Evolutionary conservation across 2,888 invertebrate genomes (phyloP).

Genomic region (Campoplex nolae): DNA sequence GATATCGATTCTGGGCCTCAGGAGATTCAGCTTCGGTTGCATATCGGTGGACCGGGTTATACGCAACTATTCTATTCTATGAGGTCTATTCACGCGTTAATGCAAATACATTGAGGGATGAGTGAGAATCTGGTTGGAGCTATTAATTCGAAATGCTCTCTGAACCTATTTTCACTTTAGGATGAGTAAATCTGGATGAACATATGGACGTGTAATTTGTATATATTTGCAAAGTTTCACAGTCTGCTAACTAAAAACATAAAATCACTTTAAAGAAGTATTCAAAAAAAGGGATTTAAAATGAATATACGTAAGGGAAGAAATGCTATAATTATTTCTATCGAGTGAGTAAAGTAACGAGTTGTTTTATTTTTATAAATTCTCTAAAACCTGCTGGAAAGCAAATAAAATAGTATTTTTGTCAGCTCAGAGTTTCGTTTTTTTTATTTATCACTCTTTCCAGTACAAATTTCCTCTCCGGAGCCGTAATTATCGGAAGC

Average conservation of each 20-base stretch:
- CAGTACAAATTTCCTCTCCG: not conserved
- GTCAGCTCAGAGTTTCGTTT: too few relatives aligned
- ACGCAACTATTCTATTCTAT: constrained; percentile 28
- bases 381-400: not conserved
- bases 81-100: constrained; percentile 17
- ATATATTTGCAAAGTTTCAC: not conserved
- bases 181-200: not conserved
- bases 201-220: not conserved
- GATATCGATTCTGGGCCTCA: constrained; percentile 33
- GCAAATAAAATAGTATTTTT: not conserved
- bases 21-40: not conserved
- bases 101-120: constrained; percentile 14
- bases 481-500: not conserved
- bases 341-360: not conserved
- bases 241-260: not conserved
- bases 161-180: not conserved
- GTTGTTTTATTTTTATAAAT: not conserved
- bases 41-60: constrained; percentile 1
- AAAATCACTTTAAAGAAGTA: not conserved
- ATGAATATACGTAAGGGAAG: not conserved
- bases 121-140: not conserved
- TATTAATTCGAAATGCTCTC: not conserved
- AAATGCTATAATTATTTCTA: not conserved
- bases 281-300: not conserved
- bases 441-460: not conserved